Base-by-base conservation (phyloP, 2,113 vertebrate genomes). In the Platycercus adscitus region DNA sequence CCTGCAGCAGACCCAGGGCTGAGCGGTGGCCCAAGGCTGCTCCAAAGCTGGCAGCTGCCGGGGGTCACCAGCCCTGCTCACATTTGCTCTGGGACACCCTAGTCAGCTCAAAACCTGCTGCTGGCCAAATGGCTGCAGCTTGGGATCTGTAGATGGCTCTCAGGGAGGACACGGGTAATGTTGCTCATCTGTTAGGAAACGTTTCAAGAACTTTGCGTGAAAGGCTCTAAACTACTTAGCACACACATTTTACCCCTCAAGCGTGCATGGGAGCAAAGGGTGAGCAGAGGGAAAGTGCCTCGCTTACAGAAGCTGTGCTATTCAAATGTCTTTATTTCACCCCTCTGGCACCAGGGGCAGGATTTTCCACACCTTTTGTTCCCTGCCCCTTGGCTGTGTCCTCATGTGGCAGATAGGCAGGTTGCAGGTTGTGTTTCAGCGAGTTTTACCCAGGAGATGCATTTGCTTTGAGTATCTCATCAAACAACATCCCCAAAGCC, bases 131-230 rank as follows among this genome's bases (percentile, higher is more conserved):
- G 73, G 75, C 73, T 75, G 75, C 16, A 85, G 91, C 65, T 52
- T 35, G 65, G 61, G 81, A 85, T 93, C 69, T 84, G 64, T 52
- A 66, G 66, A 79, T 53, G 77, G 78, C 33, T 87, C 85, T 84
- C 37, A 9, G 91, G 61, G 4, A 92, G 17, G 47, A 87, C 65
- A 58, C 0, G 84, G 89, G 56, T 89, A 92, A 41, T 71, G 70
- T 87, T 91, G 95, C 77, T 95, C 93, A 94, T 91, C 61, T 58
- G 10, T 26, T 70, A 77, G 93, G 91, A 96, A 94, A 46, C 2
- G 2, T 73, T 92, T 92, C 87, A 89, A 73, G 60, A 46, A 53
- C 69, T 73, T 91, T 50, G 83, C 60, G 16, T 66, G 73, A 76
- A 69, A 93, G 81, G 58, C 81, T 64, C 77, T 71, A 8, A 79